phyloP scores from a whole-genome alignment of 2,797 vertebrate genomes.

The Leuciscus waleckii region DNA sequence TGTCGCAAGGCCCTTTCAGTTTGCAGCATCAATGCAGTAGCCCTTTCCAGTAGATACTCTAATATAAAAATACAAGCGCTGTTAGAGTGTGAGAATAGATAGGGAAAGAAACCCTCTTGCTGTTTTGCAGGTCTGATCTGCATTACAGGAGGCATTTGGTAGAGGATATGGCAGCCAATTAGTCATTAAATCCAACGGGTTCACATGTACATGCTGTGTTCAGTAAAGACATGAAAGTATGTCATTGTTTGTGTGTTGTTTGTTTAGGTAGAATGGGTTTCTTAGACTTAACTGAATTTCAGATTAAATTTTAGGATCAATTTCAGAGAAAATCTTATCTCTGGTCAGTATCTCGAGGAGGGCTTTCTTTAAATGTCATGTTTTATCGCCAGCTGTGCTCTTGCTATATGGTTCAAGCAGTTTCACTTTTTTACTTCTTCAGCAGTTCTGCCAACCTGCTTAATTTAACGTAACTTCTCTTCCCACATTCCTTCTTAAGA shows the following conservation, averaged over 20 bases:
- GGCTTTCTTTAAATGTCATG: slow-evolving; percentile 49
- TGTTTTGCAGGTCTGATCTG: background rate
- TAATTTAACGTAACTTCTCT: slow-evolving; percentile 41
- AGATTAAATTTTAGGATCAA: background rate
- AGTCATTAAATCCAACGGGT: background rate
- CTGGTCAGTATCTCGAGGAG: slow-evolving; percentile 10
- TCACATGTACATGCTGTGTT: background rate
- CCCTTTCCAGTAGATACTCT: background rate
- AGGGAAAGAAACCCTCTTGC: background rate
- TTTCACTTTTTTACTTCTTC: slow-evolving; percentile 49
- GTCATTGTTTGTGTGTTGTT: background rate
- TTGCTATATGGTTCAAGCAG: slow-evolving; percentile 41
- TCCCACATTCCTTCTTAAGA: slow-evolving; percentile 34
- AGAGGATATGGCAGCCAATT: background rate
- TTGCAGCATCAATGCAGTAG: background rate
- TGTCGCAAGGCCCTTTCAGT: background rate
- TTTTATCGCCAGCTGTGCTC: slow-evolving; percentile 38
- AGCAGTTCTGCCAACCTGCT: slow-evolving; percentile 1
- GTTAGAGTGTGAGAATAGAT: background rate
- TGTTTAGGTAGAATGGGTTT: background rate
- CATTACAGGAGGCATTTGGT: background rate
- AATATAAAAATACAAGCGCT: background rate
- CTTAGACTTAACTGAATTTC: background rate
- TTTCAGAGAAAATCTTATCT: background rate
- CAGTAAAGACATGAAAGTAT: background rate